These are phyloP conservation scores for Lepisosteus osseus DNA, from an alignment of 2,113 vertebrate species.

Conservation along the genomic window DNA sequence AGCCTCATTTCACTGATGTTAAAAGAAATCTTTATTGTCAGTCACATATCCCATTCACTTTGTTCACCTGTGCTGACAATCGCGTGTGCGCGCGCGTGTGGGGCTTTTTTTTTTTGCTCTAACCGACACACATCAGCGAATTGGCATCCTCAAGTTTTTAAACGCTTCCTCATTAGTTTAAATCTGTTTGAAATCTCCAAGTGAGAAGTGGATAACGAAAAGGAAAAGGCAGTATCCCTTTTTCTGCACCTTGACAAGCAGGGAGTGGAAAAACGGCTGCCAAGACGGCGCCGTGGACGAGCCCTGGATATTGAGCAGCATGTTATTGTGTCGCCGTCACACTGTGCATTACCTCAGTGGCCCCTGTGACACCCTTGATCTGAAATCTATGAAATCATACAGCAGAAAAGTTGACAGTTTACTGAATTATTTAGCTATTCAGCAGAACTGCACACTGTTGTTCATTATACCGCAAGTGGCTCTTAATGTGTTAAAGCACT, in stretches of 20 bases:
- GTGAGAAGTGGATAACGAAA: conserved; percentile 63
- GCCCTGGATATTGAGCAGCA: conserved; percentile 29
- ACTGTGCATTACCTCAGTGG: conserved; percentile 32
- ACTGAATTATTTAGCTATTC: conserved; percentile 66
- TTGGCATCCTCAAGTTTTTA: conserved; percentile 85
- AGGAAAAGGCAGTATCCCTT: conserved; percentile 45
- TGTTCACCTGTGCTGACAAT: conserved; percentile 92
- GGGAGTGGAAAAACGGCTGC: conserved; percentile 32
- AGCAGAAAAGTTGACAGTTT: conserved; percentile 55
- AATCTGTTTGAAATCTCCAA: conserved; percentile 87
- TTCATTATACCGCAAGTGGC: conserved; percentile 62
- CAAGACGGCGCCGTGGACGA: conserved; percentile 24
- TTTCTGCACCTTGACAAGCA: conserved; percentile 60
- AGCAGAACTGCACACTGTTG: conserved; percentile 37
- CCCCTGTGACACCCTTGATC: conserved; percentile 53
- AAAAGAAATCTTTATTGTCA: conserved; percentile 98
- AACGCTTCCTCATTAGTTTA: conserved; percentile 91
- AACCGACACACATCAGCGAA: conserved; percentile 60
- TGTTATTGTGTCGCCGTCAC: conserved; percentile 45
- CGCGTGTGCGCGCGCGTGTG: conserved; percentile 36
- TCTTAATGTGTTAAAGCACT: conserved; percentile 58
- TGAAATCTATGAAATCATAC: conserved; percentile 34
- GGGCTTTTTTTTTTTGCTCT: conserved; percentile 56
- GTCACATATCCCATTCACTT: conserved; percentile 95
- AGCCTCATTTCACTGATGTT: conserved; percentile 89